Evolutionary conservation across 2,888 invertebrate species (phyloP), one percentile per base, ranked within the genome.

Genomic region (Myathropa florea): DNA sequence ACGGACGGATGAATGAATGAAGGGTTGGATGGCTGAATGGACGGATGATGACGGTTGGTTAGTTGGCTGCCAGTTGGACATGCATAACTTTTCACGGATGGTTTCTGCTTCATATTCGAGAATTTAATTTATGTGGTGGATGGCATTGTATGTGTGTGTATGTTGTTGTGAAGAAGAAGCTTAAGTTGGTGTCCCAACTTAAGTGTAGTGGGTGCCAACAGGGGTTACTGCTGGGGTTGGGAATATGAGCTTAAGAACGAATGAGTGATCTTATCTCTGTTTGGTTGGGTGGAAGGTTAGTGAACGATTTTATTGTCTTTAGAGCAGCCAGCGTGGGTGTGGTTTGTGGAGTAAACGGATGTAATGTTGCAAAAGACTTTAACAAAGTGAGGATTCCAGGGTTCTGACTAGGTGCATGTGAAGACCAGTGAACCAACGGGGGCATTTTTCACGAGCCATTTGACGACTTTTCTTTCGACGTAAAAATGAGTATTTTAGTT

Each of bases 1-100:
- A 76, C 67, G 82, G 84, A 73, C 77, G 88, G 93, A 93, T 93
- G 60, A 46, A 24, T 72, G 68, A 28, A 18, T 55, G 23, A 55
- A 55, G 9, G 55, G 33, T 10, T 53, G 53, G 53, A n/a, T 26
- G 26, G 59, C 28, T 63, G 61, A 57, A 59, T 72, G 65, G 65
- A 57, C 70, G 68, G 60, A 78, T 78, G 77, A 78, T 79, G 79
- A 72, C 59, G 72, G 80, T 80, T 80, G 64, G 79, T 79, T 79
- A 72, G 78, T 71, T 71, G 36, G 65, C 24, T 65, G 12, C 12
- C 24, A 26, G 72, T 61, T 80, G 65, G 59, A 71, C 64, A 72
- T 71, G 64, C 67, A 68, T 60, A 72, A 67, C 65, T 72, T 80
- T 80, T 80, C 67, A 73, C 60, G 72, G 72, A 72, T 72, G 80